Base-by-base conservation (phyloP, 2,797 vertebrate species). In the Rhynchonycteris naso region DNA sequence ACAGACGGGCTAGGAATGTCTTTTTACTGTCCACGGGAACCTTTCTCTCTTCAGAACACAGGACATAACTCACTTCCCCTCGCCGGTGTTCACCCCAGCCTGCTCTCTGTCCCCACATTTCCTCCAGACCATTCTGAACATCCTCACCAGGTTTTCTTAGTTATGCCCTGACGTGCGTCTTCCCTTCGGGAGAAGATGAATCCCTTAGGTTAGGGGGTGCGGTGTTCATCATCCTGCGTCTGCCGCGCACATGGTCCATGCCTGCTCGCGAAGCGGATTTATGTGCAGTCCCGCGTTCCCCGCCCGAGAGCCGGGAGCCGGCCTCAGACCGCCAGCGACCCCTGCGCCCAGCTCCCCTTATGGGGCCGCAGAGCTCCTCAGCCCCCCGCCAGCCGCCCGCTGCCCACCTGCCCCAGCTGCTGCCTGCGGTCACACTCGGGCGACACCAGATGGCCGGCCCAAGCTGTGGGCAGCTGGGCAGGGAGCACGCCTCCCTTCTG, bases 391-490 rank as follows among this genome's bases (percentile, higher is more conserved):
- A 72, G 66, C 21, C 52, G 59, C 50, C 47, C 16, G 76, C 0
- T 84, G 30, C 78, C 93, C 59, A 43, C 74, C 85, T 33, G 58
- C 50, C 96, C 94, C 92, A 94, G 96, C 95, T 91, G 92, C 69
- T 92, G 75, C 1, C 69, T 92, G 75, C 1, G 13, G 82, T 86
- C 95, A 85, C 83, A 95, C 97, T 93, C 75, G 71, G 65, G 88
- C 79, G 93, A 82, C 90, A 93, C 90, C 97, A 96, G 97, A 96
- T 94, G 96, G 96, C 93, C 78, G 94, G 94, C 89, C 50, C 86
- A 63, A 94, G 92, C 81, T 76, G 61, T 78, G 88, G 97, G 96
- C 95, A 95, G 93, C 97, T 90, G 93, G 94, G 83, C 78, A 68
- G 93, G 95, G 88, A 93, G 74, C 24, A 18, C 61, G 86, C 93